Evolutionary conservation across 2,888 invertebrate genomes (phyloP), one percentile per base, ranked within the genome.

Genomic region (Arge pagana): DNA sequence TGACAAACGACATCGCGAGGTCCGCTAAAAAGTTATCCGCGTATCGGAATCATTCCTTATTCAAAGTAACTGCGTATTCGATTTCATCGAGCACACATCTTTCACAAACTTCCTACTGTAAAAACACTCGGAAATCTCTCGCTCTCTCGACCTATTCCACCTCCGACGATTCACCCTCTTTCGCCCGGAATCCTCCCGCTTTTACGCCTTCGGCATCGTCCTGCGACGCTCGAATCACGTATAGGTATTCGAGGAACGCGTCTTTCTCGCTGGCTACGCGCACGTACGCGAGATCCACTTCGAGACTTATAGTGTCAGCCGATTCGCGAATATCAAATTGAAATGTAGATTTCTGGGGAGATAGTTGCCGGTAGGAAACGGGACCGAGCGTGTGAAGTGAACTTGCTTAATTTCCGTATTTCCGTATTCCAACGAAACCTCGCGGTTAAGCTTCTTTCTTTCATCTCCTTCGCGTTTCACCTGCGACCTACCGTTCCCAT

Each of bases 241-340:
- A 28, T 7, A 33, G 48, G 48, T 42, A 42, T 42, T 42, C 42
- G 13, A 42, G 30, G 30, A 48, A 36, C 36, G 33, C 43, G 35
- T 18, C 30, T 31, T 33, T 7, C 37, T 24, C 16, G 26, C 36
- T 18, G 19, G 8, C 18, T 13, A 7, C 16, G n/a, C 30, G 23
- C 18, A 33, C 13, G n/a, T 39, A 18, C 40, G 13, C 28, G 40
- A 41, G 50, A 50, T 50, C 40, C 39, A 31, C 40, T 41, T 39
- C 31, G 23, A 35, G 56, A 49, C 48, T 39, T 41, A 49, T 45
- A 43, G n/a, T 36, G 35, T 45, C 48, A 26, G 30, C 49, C 51
- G 51, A 58, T 50, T 49, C 57, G 50, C 58, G 41, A 51, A 55
- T 68, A 69, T 66, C 61, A 65, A 65, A 63, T 64, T 64, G 66